A percentile compares a stretch with the other conserved stretches of the same genome.
phyloP scores from a whole-genome alignment of 2,888 invertebrate genomes.

The Leptura quadrifasciata region DNA sequence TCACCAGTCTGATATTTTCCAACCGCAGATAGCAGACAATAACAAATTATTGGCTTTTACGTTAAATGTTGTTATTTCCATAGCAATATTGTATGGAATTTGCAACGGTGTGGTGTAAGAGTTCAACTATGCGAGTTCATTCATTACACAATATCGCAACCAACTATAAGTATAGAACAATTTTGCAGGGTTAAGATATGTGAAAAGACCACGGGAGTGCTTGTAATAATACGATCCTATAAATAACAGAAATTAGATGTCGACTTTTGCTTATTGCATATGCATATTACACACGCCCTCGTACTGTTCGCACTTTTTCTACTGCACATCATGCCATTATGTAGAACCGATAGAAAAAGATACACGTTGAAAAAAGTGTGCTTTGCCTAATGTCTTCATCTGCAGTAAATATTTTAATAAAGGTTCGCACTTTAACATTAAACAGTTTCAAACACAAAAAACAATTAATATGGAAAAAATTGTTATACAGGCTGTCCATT shows the following conservation, averaged over 20 bases:
- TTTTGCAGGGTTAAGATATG: slow-evolving; percentile 51
- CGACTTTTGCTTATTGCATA: slow-evolving; percentile 48
- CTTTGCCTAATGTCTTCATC: too few relatives aligned
- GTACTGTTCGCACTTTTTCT: slow-evolving; percentile 28
- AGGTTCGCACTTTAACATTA: too few relatives aligned
- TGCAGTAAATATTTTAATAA: too few relatives aligned
- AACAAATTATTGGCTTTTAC: slow-evolving; percentile 52
- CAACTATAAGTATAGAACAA: slow-evolving; percentile 48
- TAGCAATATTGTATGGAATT: slow-evolving; percentile 48
- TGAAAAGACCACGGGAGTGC: slow-evolving; percentile 50
- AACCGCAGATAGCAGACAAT: slow-evolving; percentile 36
- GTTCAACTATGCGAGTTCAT: slow-evolving; percentile 53
- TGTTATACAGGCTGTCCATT: too few relatives aligned
- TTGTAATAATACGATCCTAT: slow-evolving; percentile 52
- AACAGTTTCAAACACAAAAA: too few relatives aligned
- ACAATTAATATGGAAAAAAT: too few relatives aligned
- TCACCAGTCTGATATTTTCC: slow-evolving; percentile 17
- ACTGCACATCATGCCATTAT: slow-evolving; percentile 7
- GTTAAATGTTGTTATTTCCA: slow-evolving; percentile 50
- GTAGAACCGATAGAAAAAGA: neutral
- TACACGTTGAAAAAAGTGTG: too few relatives aligned
- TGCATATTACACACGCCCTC: slow-evolving; percentile 47
- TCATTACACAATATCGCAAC: slow-evolving; percentile 51
- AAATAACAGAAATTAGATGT: slow-evolving; percentile 54
- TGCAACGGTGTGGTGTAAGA: slow-evolving; percentile 52